Base-by-base conservation (phyloP, 2,888 invertebrate species). In the Ceramica pisi region DNA sequence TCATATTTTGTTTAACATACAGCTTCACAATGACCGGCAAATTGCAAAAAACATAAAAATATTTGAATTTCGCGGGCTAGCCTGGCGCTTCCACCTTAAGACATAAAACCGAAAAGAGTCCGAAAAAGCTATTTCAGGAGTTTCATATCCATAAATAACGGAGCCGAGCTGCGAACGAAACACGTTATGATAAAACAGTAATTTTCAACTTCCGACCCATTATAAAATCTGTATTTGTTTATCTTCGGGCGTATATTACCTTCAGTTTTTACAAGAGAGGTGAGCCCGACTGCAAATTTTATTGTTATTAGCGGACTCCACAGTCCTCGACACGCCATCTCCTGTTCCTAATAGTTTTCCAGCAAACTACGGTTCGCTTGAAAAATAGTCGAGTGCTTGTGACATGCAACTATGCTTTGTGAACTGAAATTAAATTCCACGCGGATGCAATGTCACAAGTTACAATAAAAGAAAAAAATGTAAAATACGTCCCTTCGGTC, bases 361-460 rank as follows among this genome's bases (percentile, higher is more conserved):
- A 69, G 79, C 68, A 70, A 77, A 73, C 59, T 53, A 50, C 73
- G 56, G 71, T 77, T 67, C 55, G 38, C 44, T 74, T 67, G 81
- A 75, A 80, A 79, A 68, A 75, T 71, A 71, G 55, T 66, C 46
- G 53, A 75, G 72, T 71, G 51, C 56, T 70, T 35, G 51, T 55
- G 65, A 67, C 73, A 85, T 76, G 78, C 75, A 67, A 66, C 61
- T 44, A 65, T 57, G 66, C 68, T 75, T 67, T 70, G 60, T 53
- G 51, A 72, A 64, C 23, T 67, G 9, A 67, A 69, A 74, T 70
- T 69, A 67, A 74, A 82, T 75, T 78, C 64, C 62, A 59, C 35
- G 57, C 51, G 53, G 63, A 65, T 57, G 60, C 64, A 61, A 67
- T 67, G 61, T 67, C 65, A 62, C 57, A 53, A 46, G 10, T 60